Conservation (phyloP, 1,140 invertebrate species). For the Popillia japonica region DNA sequence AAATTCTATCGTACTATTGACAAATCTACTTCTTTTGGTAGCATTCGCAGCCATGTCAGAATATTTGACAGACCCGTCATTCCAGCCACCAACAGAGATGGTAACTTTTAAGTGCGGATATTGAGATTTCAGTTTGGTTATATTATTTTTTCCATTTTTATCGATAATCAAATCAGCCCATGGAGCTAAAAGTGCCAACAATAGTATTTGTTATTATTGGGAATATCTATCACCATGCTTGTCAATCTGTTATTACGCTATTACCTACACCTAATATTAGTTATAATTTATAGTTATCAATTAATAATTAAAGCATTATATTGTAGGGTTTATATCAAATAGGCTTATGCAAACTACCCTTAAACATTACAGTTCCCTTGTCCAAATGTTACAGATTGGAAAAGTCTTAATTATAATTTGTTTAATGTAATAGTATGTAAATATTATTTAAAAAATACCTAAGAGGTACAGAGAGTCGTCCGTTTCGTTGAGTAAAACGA, state of each 20-base stretch:
- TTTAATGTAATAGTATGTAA: no score
- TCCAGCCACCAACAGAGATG: constrained; percentile 88
- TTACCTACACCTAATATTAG: no score
- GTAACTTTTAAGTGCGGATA: constrained; percentile 80
- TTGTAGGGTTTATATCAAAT: no score
- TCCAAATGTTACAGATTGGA: no score
- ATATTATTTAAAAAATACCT: neutral
- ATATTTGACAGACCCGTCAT: constrained; percentile 83
- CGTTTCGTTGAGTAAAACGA: neutral
- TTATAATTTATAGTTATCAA: no score
- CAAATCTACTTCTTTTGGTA: constrained; percentile 68
- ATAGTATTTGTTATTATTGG: neutral
- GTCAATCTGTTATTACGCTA: no score
- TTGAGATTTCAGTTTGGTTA: constrained; percentile 71
- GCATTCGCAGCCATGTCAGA: constrained; percentile 73
- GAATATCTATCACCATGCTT: no score
- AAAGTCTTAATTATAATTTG: no score
- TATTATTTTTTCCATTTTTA: constrained; percentile 75
- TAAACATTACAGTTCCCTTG: no score
- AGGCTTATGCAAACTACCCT: no score
- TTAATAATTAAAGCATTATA: no score
- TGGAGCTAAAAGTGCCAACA: constrained; percentile 55
- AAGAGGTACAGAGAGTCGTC: constrained; percentile 8
- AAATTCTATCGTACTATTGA: constrained; percentile 69
- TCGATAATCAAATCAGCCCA: constrained; percentile 79